Conservation (phyloP, 2,888 invertebrate genomes). For the Pyrocoelia pectoralis region DNA sequence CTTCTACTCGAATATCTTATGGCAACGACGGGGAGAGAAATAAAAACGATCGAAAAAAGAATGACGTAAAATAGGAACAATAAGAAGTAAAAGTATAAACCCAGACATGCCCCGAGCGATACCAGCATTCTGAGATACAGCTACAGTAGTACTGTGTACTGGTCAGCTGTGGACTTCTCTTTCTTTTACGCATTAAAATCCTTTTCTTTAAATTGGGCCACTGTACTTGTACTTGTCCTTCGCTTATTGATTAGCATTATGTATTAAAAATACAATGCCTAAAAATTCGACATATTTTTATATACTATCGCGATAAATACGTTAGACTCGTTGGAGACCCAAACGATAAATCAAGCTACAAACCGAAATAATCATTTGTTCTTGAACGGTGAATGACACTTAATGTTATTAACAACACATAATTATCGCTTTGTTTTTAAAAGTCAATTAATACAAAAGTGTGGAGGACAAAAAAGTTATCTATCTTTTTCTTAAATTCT, state of each 20-base stretch:
- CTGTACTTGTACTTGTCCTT: constrained; percentile 30
- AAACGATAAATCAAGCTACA: constrained; percentile 41
- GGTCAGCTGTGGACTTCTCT: constrained; percentile 26
- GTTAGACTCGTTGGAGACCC: constrained; percentile 36
- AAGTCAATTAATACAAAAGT: too few relatives aligned
- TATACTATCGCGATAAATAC: not conserved
- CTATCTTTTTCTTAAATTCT: too few relatives aligned
- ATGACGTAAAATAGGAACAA: constrained; percentile 56
- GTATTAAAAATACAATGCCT: constrained; percentile 2
- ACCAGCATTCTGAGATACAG: constrained; percentile 51
- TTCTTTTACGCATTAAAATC: constrained; percentile 15
- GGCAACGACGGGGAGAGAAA: constrained; percentile 50
- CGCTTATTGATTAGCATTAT: constrained; percentile 32
- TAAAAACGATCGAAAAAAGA: constrained; percentile 54
- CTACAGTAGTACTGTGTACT: constrained; percentile 39
- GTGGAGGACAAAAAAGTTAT: too few relatives aligned
- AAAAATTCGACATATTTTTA: not conserved
- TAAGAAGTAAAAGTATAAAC: constrained; percentile 56
- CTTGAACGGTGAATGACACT: not conserved
- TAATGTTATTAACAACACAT: not conserved
- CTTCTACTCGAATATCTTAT: constrained; percentile 44
- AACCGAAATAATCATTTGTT: constrained; percentile 28
- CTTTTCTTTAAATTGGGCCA: constrained; percentile 28
- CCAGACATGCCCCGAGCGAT: constrained; percentile 55
- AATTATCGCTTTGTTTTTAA: too few relatives aligned